Conservation (phyloP, 2,888 invertebrate genomes). For the Nezara viridula region DNA sequence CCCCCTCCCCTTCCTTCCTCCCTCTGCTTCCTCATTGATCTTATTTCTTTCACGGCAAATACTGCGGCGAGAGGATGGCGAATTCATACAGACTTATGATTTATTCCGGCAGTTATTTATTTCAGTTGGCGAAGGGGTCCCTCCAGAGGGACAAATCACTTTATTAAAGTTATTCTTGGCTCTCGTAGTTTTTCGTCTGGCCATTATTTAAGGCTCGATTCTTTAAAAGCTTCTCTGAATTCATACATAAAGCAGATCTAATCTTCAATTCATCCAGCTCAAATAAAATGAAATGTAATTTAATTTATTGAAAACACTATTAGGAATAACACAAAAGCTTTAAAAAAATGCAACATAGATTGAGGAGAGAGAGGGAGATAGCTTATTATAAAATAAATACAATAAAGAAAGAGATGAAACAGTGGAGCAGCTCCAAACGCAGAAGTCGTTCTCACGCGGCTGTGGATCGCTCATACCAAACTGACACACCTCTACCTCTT, state of each 20-base stretch:
- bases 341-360: too few relatives aligned
- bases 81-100: slow-evolving; percentile 38
- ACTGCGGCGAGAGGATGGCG: slow-evolving; percentile 1
- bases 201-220: neutral
- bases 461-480: too few relatives aligned
- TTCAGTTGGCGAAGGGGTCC: neutral
- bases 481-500: too few relatives aligned
- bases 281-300: too few relatives aligned
- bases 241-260: neutral
- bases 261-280: too few relatives aligned
- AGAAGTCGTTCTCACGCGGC: too few relatives aligned
- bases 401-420: too few relatives aligned
- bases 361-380: too few relatives aligned
- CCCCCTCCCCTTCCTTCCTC: neutral
- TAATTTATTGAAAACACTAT: too few relatives aligned
- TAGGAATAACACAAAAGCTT: too few relatives aligned
- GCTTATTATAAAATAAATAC: too few relatives aligned
- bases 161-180: slow-evolving; percentile 25
- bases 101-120: slow-evolving; percentile 26
- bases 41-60: neutral
- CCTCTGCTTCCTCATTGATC: neutral
- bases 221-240: slow-evolving; percentile 4
- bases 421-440: too few relatives aligned
- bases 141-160: neutral
- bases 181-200: neutral